Evolutionary conservation across 2,888 invertebrate species (phyloP).

Genomic region (Eupithecia pulchellata): DNA sequence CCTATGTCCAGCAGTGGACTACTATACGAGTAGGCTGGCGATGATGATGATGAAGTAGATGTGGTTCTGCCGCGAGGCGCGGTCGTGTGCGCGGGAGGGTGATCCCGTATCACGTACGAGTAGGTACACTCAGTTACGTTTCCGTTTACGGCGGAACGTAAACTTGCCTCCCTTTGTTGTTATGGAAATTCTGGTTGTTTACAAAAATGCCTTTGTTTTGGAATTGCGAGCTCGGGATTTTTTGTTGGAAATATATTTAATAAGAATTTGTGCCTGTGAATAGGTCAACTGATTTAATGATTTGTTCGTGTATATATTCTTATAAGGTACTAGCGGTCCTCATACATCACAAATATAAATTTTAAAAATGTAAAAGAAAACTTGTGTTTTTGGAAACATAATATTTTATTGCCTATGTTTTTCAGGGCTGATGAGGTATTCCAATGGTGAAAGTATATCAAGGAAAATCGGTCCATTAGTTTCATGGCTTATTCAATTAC

Average conservation of each 20-base stretch:
- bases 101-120: constrained; percentile 39
- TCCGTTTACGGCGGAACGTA: constrained; percentile 15
- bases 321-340: too few relatives aligned
- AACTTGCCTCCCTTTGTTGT: constrained; percentile 12
- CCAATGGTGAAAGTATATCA: too few relatives aligned
- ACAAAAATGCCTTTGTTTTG: constrained; percentile 10
- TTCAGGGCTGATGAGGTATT: too few relatives aligned
- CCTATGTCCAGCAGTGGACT: background rate
- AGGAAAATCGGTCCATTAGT: too few relatives aligned
- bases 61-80: background rate
- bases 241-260: background rate
- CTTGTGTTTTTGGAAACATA: too few relatives aligned
- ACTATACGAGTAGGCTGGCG: too few relatives aligned
- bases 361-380: too few relatives aligned
- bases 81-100: background rate
- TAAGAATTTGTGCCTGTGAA: background rate
- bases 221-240: background rate
- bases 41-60: too few relatives aligned
- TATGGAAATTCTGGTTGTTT: constrained; percentile 28
- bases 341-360: too few relatives aligned
- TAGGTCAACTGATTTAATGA: background rate
- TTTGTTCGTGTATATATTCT: background rate
- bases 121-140: constrained; percentile 16
- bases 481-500: too few relatives aligned
- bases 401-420: too few relatives aligned